These are phyloP conservation scores for Drosophila carrolli DNA, from an alignment of 1,140 invertebrate genomes.

Conservation along the genomic window DNA sequence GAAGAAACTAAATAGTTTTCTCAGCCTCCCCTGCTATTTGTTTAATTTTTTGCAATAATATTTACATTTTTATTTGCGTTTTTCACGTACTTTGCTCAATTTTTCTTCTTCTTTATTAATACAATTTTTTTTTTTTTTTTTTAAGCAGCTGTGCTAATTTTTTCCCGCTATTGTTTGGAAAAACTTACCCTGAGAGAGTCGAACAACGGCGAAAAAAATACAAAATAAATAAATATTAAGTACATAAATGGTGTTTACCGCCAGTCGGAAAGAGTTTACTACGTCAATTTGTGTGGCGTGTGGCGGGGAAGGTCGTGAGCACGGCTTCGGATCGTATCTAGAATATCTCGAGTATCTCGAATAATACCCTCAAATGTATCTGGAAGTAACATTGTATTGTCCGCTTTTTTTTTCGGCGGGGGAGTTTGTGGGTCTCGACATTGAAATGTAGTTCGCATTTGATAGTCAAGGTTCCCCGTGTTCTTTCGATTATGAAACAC, in stretches of 20 bases:
- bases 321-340: constrained; percentile 12
- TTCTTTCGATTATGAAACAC: neutral
- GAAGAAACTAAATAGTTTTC: constrained; percentile 50
- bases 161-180: constrained; percentile 70
- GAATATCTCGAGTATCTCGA: constrained; percentile 7
- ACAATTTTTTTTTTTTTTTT: constrained; percentile 2
- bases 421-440: constrained; percentile 1
- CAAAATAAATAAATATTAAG: constrained; percentile 43
- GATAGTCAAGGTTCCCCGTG: constrained; percentile 17
- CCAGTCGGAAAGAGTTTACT: constrained; percentile 44
- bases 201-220: constrained; percentile 33
- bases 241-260: constrained; percentile 57
- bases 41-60: constrained; percentile 75
- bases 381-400: constrained; percentile 15
- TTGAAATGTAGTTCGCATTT: constrained; percentile 25
- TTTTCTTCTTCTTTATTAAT: constrained; percentile 28
- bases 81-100: constrained; percentile 71
- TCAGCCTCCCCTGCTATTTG: constrained; percentile 22
- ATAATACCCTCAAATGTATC: constrained; percentile 19
- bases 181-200: constrained; percentile 64
- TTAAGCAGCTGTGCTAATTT: constrained; percentile 75
- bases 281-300: constrained; percentile 52
- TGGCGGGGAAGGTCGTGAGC: constrained; percentile 43
- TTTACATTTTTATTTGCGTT: constrained; percentile 62
- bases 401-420: neutral